Percentiles rank a stretch among this genome's conserved stretches.
These are phyloP conservation scores for Zaprionus taronus DNA, from an alignment of 1,140 invertebrate genomes.

Conservation along the genomic window DNA sequence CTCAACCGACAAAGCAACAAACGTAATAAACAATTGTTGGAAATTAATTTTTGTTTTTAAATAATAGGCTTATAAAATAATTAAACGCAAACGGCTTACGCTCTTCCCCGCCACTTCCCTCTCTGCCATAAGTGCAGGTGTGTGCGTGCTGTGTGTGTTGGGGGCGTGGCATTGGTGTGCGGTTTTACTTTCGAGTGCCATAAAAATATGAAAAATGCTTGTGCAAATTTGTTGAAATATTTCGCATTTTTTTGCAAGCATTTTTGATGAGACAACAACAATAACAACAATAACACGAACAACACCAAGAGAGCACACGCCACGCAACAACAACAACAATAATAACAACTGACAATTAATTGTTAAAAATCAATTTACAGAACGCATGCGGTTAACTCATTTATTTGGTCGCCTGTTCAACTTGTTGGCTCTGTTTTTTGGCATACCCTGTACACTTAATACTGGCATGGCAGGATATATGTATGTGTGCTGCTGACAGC, in stretches of 20 bases:
- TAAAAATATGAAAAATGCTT: constrained; percentile 51
- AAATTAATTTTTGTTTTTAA: constrained; percentile 68
- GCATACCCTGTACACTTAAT: neutral
- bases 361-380: constrained; percentile 61
- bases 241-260: constrained; percentile 22
- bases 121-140: neutral
- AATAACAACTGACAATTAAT: constrained; percentile 60
- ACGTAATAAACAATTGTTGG: constrained; percentile 65
- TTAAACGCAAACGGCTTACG: constrained; percentile 60
- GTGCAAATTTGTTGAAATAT: constrained; percentile 44
- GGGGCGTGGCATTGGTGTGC: constrained; percentile 11
- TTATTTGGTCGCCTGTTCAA: constrained; percentile 35
- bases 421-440: constrained; percentile 22
- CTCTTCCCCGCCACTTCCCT: neutral
- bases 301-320: constrained; percentile 13
- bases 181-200: constrained; percentile 36
- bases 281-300: constrained; percentile 18
- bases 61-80: constrained; percentile 78
- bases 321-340: constrained; percentile 5
- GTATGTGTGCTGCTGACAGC: neutral
- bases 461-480: neutral
- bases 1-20: constrained; percentile 44
- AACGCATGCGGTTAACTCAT: constrained; percentile 56
- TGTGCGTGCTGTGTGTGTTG: neutral
- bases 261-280: constrained; percentile 31